These are phyloP conservation scores for Eumaeus atala DNA, from an alignment of 1,140 invertebrate genomes.

Conservation along the genomic window DNA sequence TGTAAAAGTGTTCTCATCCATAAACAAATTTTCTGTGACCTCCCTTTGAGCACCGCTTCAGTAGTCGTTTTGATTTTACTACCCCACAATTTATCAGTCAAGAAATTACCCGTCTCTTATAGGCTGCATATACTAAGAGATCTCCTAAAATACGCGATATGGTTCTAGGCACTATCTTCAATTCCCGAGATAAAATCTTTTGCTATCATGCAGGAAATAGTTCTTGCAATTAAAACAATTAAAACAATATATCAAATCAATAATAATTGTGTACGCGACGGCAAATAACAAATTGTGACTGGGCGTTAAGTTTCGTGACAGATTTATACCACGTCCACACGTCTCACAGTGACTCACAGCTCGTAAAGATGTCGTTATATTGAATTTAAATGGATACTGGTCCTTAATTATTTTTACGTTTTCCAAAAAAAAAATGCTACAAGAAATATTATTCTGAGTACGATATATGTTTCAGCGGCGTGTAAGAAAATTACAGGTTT, in stretches of 20 bases:
- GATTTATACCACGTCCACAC: constrained; percentile 60
- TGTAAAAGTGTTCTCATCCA: too few relatives aligned
- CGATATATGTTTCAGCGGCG: not conserved
- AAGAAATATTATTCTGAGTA: not conserved
- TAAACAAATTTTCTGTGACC: too few relatives aligned
- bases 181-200: too few relatives aligned
- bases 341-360: constrained; percentile 56
- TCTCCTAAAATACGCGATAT: too few relatives aligned
- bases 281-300: constrained; percentile 66
- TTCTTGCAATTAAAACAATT: constrained; percentile 1
- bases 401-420: not conserved
- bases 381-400: constrained; percentile 43
- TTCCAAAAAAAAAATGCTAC: not conserved
- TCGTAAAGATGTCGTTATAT: constrained; percentile 63
- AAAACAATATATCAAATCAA: constrained; percentile 8
- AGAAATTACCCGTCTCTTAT: too few relatives aligned
- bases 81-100: too few relatives aligned
- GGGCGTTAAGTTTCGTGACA: constrained; percentile 53
- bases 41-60: too few relatives aligned
- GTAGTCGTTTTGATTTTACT: too few relatives aligned
- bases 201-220: too few relatives aligned
- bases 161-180: too few relatives aligned
- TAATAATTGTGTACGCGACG: constrained; percentile 47
- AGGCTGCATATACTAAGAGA: too few relatives aligned
- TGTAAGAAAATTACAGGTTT: not conserved